These are phyloP conservation scores for Tautogolabrus adspersus DNA, from an alignment of 2,113 vertebrate species.

Conservation along the genomic window DNA sequence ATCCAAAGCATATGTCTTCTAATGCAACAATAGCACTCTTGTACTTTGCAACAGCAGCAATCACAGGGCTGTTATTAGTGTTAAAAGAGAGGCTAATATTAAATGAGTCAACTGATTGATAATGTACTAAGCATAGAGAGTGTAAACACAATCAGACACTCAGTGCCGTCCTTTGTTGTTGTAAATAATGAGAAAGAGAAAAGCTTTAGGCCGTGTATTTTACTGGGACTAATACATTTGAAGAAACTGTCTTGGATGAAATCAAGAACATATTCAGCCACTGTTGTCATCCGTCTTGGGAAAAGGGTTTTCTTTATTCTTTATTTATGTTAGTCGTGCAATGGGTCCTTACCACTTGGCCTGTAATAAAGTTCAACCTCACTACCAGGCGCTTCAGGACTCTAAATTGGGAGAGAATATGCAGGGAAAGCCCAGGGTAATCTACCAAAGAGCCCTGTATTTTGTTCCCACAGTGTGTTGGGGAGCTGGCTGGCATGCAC, in stretches of 20 bases:
- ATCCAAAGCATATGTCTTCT: too few species aligned
- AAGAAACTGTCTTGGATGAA: background rate
- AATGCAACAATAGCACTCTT: too few species aligned
- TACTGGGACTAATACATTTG: background rate
- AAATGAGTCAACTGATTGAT: background rate
- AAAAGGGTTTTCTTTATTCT: background rate
- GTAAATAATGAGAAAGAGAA: background rate
- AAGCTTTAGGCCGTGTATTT: background rate
- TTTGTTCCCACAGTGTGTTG: constrained; percentile 53
- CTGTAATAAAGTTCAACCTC: background rate
- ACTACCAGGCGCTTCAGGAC: background rate
- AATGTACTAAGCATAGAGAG: background rate
- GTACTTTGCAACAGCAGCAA: background rate
- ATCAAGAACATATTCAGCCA: background rate
- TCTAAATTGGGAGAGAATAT: constrained; percentile 33
- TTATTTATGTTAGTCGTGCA: background rate
- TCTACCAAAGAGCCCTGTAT: constrained; percentile 50
- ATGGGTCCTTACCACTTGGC: background rate
- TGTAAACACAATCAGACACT: background rate
- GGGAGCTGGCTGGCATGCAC: constrained; percentile 47
- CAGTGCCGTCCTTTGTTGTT: background rate
- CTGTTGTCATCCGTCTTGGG: too few species aligned
- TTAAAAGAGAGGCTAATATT: background rate
- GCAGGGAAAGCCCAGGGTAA: constrained; percentile 36
- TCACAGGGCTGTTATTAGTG: background rate